Conservation (phyloP, 2,113 vertebrate genomes). For the Trinectes maculatus region DNA sequence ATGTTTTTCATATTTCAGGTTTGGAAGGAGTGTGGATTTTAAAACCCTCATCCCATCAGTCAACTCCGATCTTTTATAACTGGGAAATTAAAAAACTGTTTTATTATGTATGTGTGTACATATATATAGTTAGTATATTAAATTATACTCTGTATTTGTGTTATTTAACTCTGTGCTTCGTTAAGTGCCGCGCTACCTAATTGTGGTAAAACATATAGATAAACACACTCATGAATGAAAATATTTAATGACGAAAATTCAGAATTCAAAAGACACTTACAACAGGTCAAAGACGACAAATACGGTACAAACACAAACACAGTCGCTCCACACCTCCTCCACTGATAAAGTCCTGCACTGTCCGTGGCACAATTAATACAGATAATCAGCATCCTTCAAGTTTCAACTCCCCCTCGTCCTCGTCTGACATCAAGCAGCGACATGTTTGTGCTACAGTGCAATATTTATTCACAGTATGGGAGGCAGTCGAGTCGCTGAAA, state of each 20-base stretch:
- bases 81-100: no score
- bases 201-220: no score
- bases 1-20: conserved; percentile 56
- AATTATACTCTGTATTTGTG: no score
- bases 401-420: conserved; percentile 48
- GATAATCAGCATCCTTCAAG: conserved; percentile 52
- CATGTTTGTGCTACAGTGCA: conserved; percentile 56
- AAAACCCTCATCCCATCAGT: conserved; percentile 5
- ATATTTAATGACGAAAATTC: conserved; percentile 43
- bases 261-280: conserved; percentile 21
- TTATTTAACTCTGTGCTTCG: no score
- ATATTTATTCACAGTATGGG: conserved; percentile 70
- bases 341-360: conserved; percentile 16
- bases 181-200: no score
- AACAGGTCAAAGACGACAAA: conserved; percentile 39
- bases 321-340: conserved; percentile 49
- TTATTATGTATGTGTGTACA: no score
- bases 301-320: conserved; percentile 41
- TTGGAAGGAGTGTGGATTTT: conserved; percentile 68
- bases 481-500: conserved; percentile 59
- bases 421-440: conserved; percentile 62
- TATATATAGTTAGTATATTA: no score
- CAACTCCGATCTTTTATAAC: no score
- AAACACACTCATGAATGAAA: conserved; percentile 30
- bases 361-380: conserved; percentile 46